phyloP scores from a whole-genome alignment of 2,888 invertebrate species.

The Melitaea athalia region DNA sequence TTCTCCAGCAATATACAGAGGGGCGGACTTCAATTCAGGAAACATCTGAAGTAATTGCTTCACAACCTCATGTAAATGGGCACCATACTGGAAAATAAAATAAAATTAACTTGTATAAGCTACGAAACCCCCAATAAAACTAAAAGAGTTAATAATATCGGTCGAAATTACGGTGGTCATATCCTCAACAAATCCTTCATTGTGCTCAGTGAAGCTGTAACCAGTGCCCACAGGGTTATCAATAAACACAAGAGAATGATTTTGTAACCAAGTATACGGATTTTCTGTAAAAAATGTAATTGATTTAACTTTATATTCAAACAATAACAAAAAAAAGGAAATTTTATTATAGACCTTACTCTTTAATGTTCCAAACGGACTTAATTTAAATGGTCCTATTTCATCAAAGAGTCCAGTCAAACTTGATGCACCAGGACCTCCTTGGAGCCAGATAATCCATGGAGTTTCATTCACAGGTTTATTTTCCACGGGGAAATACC shows the following conservation, averaged over 20 bases:
- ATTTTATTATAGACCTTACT: constrained; percentile 17
- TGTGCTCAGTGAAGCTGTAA: constrained; percentile 83
- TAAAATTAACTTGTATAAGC: too few relatives aligned
- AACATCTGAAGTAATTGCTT: constrained; percentile 84
- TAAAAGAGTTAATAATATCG: neutral
- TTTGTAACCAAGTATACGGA: constrained; percentile 80
- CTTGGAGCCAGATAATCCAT: constrained; percentile 93
- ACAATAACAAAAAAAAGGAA: neutral
- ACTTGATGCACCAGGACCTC: constrained; percentile 91
- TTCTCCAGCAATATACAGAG: constrained; percentile 85
- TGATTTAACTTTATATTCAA: neutral
- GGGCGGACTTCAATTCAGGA: constrained; percentile 78
- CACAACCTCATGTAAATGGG: constrained; percentile 81
- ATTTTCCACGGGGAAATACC: constrained; percentile 87
- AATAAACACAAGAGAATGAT: constrained; percentile 84
- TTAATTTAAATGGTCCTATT: constrained; percentile 63
- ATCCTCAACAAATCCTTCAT: constrained; percentile 78
- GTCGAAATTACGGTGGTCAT: constrained; percentile 76
- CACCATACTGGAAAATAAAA: constrained; percentile 62
- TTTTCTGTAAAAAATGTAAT: constrained; percentile 58
- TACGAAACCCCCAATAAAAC: too few relatives aligned
- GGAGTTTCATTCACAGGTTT: constrained; percentile 79
- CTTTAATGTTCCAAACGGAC: constrained; percentile 22
- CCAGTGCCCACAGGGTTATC: constrained; percentile 86
- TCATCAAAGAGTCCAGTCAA: constrained; percentile 70